Conservation (phyloP, 2,888 invertebrate genomes). For the Harpalus rubripes region DNA sequence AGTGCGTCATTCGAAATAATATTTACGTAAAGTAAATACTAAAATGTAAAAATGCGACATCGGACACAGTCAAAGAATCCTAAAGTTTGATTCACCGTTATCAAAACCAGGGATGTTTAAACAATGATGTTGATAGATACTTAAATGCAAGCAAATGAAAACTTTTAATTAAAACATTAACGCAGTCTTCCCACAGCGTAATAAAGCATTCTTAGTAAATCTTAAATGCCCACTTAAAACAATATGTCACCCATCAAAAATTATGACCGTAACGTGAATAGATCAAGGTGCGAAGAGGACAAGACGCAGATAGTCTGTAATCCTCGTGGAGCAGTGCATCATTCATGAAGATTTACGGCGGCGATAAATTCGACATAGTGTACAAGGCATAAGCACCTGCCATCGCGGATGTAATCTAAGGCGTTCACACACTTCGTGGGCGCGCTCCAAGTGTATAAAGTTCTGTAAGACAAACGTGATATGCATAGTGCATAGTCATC, state of each 20-base stretch:
- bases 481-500: slow-evolving; percentile 20
- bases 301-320: slow-evolving; percentile 44
- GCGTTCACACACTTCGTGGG: slow-evolving; percentile 55
- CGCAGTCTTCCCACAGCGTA: slow-evolving; percentile 9
- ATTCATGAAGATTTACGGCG: slow-evolving; percentile 49
- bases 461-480: neutral
- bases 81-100: too few relatives aligned
- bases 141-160: neutral
- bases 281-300: slow-evolving; percentile 25
- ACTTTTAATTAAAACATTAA: slow-evolving; percentile 9
- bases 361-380: slow-evolving; percentile 49
- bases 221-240: slow-evolving; percentile 46
- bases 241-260: slow-evolving; percentile 37
- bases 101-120: too few relatives aligned
- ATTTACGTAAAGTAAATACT: too few relatives aligned
- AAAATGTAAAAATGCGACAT: too few relatives aligned
- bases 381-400: slow-evolving; percentile 53
- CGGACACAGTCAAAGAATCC: too few relatives aligned
- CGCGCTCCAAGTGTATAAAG: neutral
- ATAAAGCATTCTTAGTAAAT: slow-evolving; percentile 26
- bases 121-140: neutral
- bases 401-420: slow-evolving; percentile 53
- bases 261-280: slow-evolving; percentile 25
- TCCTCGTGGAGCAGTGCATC: slow-evolving; percentile 44
- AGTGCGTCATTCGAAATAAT: too few relatives aligned